Evolutionary conservation across 2,888 invertebrate species (phyloP).

Genomic region (Erannis defoliaria): DNA sequence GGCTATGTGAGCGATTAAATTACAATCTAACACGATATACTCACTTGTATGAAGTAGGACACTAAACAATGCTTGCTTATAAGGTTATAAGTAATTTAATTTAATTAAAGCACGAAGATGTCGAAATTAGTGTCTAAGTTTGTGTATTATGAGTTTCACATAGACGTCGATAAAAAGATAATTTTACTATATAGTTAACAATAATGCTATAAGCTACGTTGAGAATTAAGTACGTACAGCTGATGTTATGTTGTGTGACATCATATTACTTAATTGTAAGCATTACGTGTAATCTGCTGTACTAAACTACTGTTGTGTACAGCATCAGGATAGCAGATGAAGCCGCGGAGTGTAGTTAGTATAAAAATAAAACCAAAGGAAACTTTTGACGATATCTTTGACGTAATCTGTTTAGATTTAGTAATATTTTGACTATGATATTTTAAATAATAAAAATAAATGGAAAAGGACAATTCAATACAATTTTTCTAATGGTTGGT

Average conservation of each 20-base stretch:
- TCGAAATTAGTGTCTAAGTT: constrained; percentile 16
- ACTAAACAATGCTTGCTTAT: constrained; percentile 26
- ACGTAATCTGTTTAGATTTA: too few relatives aligned
- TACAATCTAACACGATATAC: constrained; percentile 23
- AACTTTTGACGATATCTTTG: too few relatives aligned
- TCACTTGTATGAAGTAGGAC: constrained; percentile 11
- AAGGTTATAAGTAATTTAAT: constrained; percentile 10
- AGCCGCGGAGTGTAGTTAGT: not conserved
- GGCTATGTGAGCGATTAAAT: constrained; percentile 29
- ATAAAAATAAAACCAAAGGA: too few relatives aligned
- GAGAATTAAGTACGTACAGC: not conserved
- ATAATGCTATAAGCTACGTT: not conserved
- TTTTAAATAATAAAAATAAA: too few relatives aligned
- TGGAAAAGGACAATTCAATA: too few relatives aligned
- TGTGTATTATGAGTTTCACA: constrained; percentile 33
- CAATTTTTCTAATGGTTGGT: too few relatives aligned
- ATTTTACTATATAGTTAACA: not conserved
- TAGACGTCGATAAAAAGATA: constrained; percentile 8
- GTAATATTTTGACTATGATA: too few relatives aligned
- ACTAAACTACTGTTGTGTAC: not conserved
- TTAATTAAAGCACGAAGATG: constrained; percentile 34
- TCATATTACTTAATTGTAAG: too few relatives aligned
- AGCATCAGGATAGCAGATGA: not conserved
- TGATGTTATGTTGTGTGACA: not conserved
- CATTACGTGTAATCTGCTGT: too few relatives aligned